Conservation (phyloP, 2,888 invertebrate genomes). For the Sesia bembeciformis region DNA sequence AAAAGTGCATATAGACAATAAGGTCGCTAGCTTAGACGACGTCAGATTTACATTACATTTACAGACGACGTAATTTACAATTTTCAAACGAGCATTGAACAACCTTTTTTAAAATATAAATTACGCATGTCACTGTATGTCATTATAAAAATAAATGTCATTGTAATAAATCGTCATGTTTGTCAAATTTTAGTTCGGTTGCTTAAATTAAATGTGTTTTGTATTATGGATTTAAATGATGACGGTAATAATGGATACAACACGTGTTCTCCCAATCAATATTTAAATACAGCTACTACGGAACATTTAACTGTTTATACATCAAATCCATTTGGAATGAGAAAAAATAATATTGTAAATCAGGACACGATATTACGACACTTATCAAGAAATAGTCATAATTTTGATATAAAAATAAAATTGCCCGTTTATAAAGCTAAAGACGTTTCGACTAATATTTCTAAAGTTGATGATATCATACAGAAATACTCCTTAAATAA, state of each 20-base stretch:
- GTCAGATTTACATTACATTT: too few species aligned
- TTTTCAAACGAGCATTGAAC: too few species aligned
- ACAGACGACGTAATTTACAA: too few species aligned
- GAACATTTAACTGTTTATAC: not conserved
- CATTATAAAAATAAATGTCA: not conserved
- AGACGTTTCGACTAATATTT: not conserved
- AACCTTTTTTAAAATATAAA: too few species aligned
- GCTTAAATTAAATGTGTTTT: not conserved
- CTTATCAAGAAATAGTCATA: not conserved
- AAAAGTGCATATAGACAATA: too few species aligned
- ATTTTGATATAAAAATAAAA: not conserved
- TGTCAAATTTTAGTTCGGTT: not conserved
- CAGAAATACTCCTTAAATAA: not conserved
- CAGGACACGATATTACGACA: not conserved
- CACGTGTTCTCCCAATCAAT: not conserved
- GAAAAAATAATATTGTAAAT: not conserved
- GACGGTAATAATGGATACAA: not conserved
- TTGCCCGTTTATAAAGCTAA: not conserved
- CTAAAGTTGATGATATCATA: not conserved
- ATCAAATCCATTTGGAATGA: not conserved
- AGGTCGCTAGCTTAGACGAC: too few species aligned
- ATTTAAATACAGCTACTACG: not conserved
- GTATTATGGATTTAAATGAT: not conserved
- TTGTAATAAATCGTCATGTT: not conserved
- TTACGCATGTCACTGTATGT: not conserved